A percentile compares a stretch with the other conserved stretches of the same genome.
Evolutionary conservation across 2,113 vertebrate genomes (phyloP).

Genomic region (Pelusios castaneus): DNA sequence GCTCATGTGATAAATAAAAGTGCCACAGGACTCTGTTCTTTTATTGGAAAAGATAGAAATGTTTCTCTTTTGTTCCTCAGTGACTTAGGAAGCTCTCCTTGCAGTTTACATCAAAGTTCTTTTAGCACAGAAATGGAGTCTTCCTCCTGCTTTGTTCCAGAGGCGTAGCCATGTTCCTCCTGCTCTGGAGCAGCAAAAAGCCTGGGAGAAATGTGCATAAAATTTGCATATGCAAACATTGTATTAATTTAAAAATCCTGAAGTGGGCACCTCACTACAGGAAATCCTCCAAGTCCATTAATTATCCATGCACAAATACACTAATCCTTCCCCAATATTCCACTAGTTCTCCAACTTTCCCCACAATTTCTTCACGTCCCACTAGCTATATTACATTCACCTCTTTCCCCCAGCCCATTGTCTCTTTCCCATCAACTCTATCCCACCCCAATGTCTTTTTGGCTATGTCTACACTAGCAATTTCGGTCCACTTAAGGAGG

Average conservation of each 20-base stretch:
- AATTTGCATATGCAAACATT: background rate
- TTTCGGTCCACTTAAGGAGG: no score
- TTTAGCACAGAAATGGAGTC: background rate
- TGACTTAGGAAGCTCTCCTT: background rate
- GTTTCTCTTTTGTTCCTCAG: background rate
- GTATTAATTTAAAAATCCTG: background rate
- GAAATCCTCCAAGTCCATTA: no score
- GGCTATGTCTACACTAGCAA: no score
- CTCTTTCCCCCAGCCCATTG: background rate
- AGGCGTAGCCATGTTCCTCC: no score
- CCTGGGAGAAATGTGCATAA: background rate
- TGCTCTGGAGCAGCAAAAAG: background rate
- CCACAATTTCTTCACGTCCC: background rate
- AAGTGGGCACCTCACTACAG: background rate
- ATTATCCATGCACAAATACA: no score
- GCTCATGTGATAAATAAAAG: no score
- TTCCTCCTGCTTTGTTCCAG: background rate
- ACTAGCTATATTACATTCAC: no score
- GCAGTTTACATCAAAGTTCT: background rate
- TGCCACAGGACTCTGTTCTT: no score
- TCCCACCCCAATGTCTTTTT: no score
- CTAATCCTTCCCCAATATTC: no score
- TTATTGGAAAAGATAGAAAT: no score
- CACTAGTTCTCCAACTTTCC: background rate
- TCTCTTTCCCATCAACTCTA: background rate